A percentile compares a stretch with the other conserved stretches of the same genome.
Evolutionary conservation across 2,797 vertebrate genomes (phyloP).

Genomic region (Myotis findleyi): DNA sequence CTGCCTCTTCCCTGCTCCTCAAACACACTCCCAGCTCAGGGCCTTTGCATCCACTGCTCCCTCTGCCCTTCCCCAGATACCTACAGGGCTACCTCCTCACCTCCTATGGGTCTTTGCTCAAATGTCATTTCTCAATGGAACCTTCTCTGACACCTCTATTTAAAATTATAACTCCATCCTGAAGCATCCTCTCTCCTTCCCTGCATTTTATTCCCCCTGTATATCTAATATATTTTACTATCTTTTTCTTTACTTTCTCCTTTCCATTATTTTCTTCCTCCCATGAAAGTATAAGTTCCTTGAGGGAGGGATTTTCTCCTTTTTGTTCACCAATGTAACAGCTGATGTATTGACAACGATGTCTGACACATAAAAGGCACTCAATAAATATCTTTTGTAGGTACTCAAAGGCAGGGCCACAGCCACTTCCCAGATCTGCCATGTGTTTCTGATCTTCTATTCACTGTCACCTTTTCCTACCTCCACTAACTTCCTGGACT

Average conservation of each 20-base stretch:
- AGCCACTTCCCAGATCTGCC: neutral
- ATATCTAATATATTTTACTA: neutral
- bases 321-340: neutral
- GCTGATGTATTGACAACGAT: neutral
- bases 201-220: neutral
- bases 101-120: neutral
- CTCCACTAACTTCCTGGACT: neutral
- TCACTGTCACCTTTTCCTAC: neutral
- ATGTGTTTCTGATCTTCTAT: neutral
- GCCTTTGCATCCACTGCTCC: neutral
- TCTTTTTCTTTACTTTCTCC: neutral
- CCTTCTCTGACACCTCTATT: neutral
- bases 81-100: neutral
- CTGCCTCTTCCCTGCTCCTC: neutral
- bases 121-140: neutral
- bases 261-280: slow-evolving; percentile 3
- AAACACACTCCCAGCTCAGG: neutral
- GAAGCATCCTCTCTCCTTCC: neutral
- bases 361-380: neutral
- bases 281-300: neutral
- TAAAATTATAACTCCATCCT: neutral
- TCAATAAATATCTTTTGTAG: neutral
- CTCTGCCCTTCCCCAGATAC: neutral
- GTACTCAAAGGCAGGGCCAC: neutral
- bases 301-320: neutral